Conservation (phyloP, 2,113 vertebrate genomes). For the Hippocampus comes region DNA sequence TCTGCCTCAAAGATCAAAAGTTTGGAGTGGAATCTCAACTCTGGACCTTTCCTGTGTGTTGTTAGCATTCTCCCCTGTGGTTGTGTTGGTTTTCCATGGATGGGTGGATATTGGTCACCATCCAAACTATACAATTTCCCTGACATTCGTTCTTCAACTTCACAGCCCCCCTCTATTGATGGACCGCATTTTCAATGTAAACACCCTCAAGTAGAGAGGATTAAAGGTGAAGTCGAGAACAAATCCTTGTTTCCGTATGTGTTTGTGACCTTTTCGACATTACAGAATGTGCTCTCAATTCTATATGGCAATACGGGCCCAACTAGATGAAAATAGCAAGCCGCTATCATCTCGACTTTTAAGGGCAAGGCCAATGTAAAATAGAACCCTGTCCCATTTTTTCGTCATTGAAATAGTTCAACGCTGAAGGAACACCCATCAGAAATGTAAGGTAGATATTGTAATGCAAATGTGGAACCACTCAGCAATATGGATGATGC, state of each 20-base stretch:
- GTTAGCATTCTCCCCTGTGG: too few species aligned
- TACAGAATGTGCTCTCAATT: not conserved
- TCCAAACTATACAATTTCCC: not conserved
- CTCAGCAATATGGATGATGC: not conserved
- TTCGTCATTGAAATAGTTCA: not conserved
- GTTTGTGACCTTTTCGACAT: not conserved
- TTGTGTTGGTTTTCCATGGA: not conserved
- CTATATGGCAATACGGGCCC: not conserved
- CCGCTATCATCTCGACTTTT: not conserved
- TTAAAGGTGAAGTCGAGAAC: not conserved
- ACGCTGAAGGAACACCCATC: not conserved
- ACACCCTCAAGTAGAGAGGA: not conserved
- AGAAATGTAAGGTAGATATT: not conserved
- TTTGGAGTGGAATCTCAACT: too few species aligned
- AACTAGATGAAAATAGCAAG: not conserved
- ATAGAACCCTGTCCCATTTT: slow-evolving; percentile 3
- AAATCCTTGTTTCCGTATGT: not conserved
- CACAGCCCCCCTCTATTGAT: not conserved
- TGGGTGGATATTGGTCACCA: not conserved
- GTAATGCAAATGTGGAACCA: not conserved
- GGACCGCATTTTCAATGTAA: not conserved
- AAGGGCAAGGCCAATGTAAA: not conserved
- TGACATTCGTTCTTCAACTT: not conserved
- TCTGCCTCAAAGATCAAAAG: too few species aligned
- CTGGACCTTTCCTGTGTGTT: too few species aligned